These are phyloP conservation scores for Agrotis puta DNA, from an alignment of 2,888 invertebrate species.

Conservation along the genomic window DNA sequence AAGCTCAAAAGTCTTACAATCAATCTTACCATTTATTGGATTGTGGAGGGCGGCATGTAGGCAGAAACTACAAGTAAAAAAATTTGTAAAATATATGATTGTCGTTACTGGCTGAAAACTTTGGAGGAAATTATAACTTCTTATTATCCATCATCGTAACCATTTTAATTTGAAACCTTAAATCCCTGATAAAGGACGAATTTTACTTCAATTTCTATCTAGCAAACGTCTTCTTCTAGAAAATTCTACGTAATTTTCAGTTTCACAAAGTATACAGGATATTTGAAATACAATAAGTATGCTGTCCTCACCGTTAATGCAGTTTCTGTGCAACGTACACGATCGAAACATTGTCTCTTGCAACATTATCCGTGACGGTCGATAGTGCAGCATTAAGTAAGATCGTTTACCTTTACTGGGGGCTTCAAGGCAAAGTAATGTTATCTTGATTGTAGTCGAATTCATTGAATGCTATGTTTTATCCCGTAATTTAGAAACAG, in stretches of 20 bases:
- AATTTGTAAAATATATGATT: too few species aligned
- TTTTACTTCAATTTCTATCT: not conserved
- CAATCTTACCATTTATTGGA: too few species aligned
- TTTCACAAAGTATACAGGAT: conserved; percentile 40
- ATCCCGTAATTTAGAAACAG: not conserved
- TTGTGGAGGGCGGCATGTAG: too few species aligned
- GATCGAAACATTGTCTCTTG: conserved; percentile 51
- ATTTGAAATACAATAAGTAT: conserved; percentile 32
- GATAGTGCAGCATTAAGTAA: conserved; percentile 37
- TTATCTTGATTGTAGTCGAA: not conserved
- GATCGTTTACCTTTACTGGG: conserved; percentile 11
- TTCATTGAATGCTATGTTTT: not conserved
- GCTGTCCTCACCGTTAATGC: conserved; percentile 41
- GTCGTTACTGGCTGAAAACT: too few species aligned
- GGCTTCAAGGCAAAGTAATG: conserved; percentile 31
- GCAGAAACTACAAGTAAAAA: too few species aligned
- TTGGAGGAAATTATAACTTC: too few species aligned
- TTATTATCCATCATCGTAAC: too few species aligned
- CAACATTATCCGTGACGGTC: conserved; percentile 48
- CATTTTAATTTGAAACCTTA: not conserved
- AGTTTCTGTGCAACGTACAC: conserved; percentile 39
- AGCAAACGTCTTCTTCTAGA: too few species aligned
- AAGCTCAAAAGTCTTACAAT: too few species aligned
- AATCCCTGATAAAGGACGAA: too few species aligned
- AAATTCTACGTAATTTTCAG: conserved; percentile 11